These are phyloP conservation scores for Ophioninae sp. DNA, from an alignment of 2,888 invertebrate genomes.

Conservation along the genomic window DNA sequence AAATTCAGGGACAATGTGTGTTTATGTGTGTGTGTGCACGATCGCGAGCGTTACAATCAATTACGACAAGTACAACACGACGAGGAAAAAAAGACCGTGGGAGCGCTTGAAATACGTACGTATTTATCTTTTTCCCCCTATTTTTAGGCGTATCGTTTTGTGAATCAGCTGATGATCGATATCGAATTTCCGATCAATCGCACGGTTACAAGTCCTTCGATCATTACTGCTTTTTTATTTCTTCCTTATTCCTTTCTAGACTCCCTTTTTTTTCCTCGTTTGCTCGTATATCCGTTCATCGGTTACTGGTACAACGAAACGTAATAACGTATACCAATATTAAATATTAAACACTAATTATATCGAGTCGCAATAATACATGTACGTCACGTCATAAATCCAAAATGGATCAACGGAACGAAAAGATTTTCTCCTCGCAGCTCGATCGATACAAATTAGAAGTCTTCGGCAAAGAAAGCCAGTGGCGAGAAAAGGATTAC, in stretches of 20 bases:
- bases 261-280: constrained; percentile 7
- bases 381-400: constrained; percentile 68
- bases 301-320: constrained; percentile 66
- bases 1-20: constrained; percentile 11
- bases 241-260: constrained; percentile 21
- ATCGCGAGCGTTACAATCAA: neutral
- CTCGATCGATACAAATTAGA: constrained; percentile 56
- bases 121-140: constrained; percentile 41
- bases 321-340: constrained; percentile 70
- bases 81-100: constrained; percentile 16
- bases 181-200: constrained; percentile 37
- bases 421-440: constrained; percentile 27
- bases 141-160: constrained; percentile 40
- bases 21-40: constrained; percentile 1
- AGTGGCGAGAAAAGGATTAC: constrained; percentile 27
- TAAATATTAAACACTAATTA: constrained; percentile 70
- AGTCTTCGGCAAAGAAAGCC: neutral
- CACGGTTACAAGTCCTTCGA: constrained; percentile 44
- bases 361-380: constrained; percentile 69
- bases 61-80: constrained; percentile 17
- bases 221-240: neutral
- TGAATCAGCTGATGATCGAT: constrained; percentile 39
- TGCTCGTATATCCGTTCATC: neutral
- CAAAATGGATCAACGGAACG: constrained; percentile 37
- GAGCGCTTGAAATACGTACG: constrained; percentile 1